A percentile compares a stretch with the other conserved stretches of the same genome.
Evolutionary conservation across 1,140 invertebrate species (phyloP).

Genomic region (Musca vetustissima): DNA sequence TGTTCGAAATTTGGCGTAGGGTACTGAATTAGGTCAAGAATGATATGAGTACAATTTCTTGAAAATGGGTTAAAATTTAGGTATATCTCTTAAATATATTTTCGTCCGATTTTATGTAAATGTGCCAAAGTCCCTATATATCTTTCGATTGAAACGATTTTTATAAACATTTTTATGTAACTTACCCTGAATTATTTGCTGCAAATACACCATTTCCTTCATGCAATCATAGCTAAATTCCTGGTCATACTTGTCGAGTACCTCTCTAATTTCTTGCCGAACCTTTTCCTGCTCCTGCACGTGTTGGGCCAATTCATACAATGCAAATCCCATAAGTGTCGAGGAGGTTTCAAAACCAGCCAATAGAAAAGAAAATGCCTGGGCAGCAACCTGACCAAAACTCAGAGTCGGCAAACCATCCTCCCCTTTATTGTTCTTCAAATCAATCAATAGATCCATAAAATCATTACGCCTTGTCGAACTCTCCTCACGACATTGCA

Average conservation of each 20-base stretch:
- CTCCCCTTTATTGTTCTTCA: slow-evolving; percentile 52
- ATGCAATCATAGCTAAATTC: slow-evolving; percentile 59
- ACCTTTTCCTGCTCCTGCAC: slow-evolving; percentile 63
- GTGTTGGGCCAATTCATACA: slow-evolving; percentile 64
- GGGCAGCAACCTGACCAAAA: slow-evolving; percentile 43
- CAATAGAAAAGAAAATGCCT: slow-evolving; percentile 57
- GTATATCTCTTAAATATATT: no score
- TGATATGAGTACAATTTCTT: no score
- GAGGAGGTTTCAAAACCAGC: slow-evolving; percentile 70
- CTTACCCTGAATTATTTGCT: background rate
- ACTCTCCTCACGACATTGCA: slow-evolving; percentile 51
- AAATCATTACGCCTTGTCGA: slow-evolving; percentile 52
- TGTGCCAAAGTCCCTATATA: no score
- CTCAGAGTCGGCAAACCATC: slow-evolving; percentile 34
- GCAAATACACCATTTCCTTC: slow-evolving; percentile 54
- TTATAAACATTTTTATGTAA: slow-evolving; percentile 1
- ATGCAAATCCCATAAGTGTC: slow-evolving; percentile 57
- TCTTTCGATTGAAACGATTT: no score
- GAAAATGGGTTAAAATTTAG: no score
- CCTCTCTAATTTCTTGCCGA: slow-evolving; percentile 60
- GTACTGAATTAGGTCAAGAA: no score
- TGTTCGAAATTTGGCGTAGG: no score
- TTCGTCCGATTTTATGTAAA: no score
- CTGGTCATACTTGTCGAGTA: slow-evolving; percentile 58
- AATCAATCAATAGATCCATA: slow-evolving; percentile 52